phyloP scores from a whole-genome alignment of 1,140 invertebrate genomes.

The Sitodiplosis mosellana region DNA sequence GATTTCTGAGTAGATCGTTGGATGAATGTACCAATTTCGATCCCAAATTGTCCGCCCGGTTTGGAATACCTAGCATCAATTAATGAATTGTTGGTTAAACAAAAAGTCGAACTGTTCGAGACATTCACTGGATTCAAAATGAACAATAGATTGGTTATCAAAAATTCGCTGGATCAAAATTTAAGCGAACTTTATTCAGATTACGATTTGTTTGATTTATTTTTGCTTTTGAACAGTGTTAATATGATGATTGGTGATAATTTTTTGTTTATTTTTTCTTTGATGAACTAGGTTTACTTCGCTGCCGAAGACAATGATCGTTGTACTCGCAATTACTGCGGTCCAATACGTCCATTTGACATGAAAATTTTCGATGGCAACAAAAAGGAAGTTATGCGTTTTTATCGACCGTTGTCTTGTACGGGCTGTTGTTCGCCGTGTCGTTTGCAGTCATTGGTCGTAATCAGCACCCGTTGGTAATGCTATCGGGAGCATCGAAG shows the following conservation, averaged over 20 bases:
- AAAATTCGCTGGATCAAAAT: constrained; percentile 57
- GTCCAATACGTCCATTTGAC: constrained; percentile 58
- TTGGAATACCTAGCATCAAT: constrained; percentile 85
- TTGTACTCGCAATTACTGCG: constrained; percentile 59
- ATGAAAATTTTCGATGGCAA: constrained; percentile 69
- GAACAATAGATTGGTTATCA: constrained; percentile 73
- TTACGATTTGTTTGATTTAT: constrained; percentile 7
- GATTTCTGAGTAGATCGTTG: no score
- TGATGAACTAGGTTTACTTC: constrained; percentile 50
- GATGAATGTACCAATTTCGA: no score
- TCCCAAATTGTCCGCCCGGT: constrained; percentile 67
- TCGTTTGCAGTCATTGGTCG: constrained; percentile 65
- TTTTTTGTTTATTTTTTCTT: no score
- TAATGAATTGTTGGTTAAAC: constrained; percentile 73
- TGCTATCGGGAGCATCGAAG: constrained; percentile 56
- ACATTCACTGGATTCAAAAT: constrained; percentile 73
- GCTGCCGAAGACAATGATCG: constrained; percentile 69
- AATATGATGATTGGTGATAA: no score
- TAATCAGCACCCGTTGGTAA: constrained; percentile 45
- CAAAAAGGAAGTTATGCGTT: constrained; percentile 55
- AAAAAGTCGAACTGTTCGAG: constrained; percentile 73
- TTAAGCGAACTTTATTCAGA: constrained; percentile 22
- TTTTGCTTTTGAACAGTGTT: no score
- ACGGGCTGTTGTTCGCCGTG: constrained; percentile 50
- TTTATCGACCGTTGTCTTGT: constrained; percentile 54